These are phyloP conservation scores for Thalassarche chlororhynchos DNA, from an alignment of 2,113 vertebrate species.

Conservation along the genomic window DNA sequence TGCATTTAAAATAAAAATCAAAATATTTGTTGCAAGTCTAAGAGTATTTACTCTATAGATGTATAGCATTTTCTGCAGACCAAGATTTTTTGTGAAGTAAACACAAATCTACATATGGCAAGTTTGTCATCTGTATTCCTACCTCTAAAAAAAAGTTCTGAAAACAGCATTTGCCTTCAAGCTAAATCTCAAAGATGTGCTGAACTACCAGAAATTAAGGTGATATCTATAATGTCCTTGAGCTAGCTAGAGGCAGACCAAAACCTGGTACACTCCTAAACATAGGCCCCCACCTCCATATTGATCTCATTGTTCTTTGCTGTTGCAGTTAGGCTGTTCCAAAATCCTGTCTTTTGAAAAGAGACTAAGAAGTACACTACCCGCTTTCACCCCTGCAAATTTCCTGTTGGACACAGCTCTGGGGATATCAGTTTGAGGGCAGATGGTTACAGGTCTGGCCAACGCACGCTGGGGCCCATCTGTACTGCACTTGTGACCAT, in stretches of 20 bases:
- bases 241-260: neutral
- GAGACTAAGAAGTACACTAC: neutral
- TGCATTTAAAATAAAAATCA: neutral
- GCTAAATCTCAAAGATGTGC: neutral
- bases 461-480: fast-evolving
- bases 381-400: neutral
- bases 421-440: neutral
- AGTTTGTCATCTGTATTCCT: neutral
- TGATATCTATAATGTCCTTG: neutral
- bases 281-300: neutral
- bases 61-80: neutral
- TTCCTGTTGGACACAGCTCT: neutral
- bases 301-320: neutral
- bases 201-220: neutral
- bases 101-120: neutral
- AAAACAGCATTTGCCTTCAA: neutral
- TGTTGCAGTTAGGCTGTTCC: neutral
- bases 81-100: neutral
- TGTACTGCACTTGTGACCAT: neutral
- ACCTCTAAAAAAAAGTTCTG: neutral
- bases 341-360: neutral
- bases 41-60: neutral
- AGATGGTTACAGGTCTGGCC: neutral
- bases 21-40: neutral
- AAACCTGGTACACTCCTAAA: neutral